A percentile compares a stretch with the other conserved stretches of the same genome.
phyloP scores from a whole-genome alignment of 1,140 invertebrate genomes.

The Pantala flavescens region DNA sequence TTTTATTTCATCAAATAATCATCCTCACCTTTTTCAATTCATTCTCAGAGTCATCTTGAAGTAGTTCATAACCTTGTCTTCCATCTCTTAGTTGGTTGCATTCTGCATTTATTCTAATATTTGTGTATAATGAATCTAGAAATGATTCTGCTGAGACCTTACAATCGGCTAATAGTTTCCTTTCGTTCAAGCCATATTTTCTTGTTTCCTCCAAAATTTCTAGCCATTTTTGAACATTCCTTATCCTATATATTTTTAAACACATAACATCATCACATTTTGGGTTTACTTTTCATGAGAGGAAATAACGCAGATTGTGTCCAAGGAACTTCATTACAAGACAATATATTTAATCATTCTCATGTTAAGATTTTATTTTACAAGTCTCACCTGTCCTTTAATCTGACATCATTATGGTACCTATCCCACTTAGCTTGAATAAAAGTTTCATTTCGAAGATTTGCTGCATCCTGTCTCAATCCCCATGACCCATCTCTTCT shows the following conservation, averaged over 20 bases:
- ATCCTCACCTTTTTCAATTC: conserved; percentile 64
- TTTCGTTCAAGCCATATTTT: conserved; percentile 59
- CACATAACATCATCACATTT: no score
- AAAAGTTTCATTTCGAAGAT: conserved; percentile 64
- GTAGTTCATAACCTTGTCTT: conserved; percentile 64
- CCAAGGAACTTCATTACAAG: no score
- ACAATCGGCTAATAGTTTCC: conserved; percentile 54
- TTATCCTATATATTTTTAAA: conserved; percentile 42
- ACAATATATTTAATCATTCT: not conserved
- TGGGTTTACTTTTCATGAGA: no score
- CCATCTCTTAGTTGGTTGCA: conserved; percentile 70
- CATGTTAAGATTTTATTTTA: conserved; percentile 18
- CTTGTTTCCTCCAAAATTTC: conserved; percentile 55
- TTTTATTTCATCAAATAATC: not conserved
- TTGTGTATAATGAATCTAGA: conserved; percentile 60
- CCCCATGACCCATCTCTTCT: conserved; percentile 49
- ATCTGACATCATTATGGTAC: conserved; percentile 63
- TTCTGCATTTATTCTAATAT: conserved; percentile 61
- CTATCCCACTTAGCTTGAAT: conserved; percentile 74
- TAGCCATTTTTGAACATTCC: conserved; percentile 63
- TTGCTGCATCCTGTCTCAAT: conserved; percentile 56
- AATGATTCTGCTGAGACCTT: conserved; percentile 67
- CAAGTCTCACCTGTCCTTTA: conserved; percentile 49
- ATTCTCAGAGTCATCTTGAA: conserved; percentile 68
- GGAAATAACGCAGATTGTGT: no score